Base-by-base conservation (phyloP, 2,888 invertebrate genomes). In the Drosophila atroscutellata region DNA sequence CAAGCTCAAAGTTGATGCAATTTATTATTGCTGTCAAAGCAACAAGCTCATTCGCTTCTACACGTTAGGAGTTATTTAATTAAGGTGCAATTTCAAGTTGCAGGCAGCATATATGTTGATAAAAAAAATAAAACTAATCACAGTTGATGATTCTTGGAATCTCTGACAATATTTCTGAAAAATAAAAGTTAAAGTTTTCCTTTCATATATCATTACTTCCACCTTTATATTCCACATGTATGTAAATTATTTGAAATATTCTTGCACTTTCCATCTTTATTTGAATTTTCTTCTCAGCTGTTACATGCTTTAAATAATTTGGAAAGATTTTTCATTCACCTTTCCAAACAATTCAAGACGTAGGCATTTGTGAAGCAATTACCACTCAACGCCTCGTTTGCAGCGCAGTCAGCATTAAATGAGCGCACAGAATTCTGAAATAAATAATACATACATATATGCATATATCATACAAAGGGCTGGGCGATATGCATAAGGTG, bases 291-390 rank as follows among this genome's bases (percentile, higher is more conserved):
- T 5, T 42, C 11, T 20, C 42, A 20, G 42, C 20, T 42, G 7
- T 37, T 55, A 24, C 5, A 34, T 34, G 34, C 8, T 15, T 2
- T 5, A 11, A 34, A 11, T 9, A 13, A 51, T 8, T 39, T 30
- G 18, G 6, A 13, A 24, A 30, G 15, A 28, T 20, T 20, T n/a
- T 45, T 28, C 36, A 45, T 34, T 32, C 45, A 47, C 28, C 42
- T 60, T 56, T 55, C 2, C 24, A 58, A 57, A 18, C 50, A 18
- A 50, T 58, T 56, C 13, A 42, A 56, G 42, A 42, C 45, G 28
- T 32, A 30, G 49, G n/a, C 69, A 65, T 80, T 71, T 58, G 57
- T 28, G 28, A 15, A 47, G 39, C 80, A 81, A 69, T 80, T 81
- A 72, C 34, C 66, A 39, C 62, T 64, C 36, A 67, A 69, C 60